phyloP scores from a whole-genome alignment of 2,113 vertebrate genomes.

The Marcusenius ussheri region DNA sequence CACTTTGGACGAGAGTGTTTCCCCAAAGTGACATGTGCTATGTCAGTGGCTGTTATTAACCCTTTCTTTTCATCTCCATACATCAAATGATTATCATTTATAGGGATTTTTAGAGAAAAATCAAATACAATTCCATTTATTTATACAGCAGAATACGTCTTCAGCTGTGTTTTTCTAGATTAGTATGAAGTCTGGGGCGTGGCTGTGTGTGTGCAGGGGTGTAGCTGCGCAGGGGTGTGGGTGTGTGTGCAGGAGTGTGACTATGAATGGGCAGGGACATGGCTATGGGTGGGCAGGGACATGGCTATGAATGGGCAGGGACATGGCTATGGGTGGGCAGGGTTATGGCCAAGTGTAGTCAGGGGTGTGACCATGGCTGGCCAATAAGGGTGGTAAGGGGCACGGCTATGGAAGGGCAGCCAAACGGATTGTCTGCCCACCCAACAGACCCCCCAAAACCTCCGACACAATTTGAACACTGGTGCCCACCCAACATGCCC shows the following conservation, averaged over 20 bases:
- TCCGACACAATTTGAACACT: background rate
- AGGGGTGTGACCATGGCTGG: too few species aligned
- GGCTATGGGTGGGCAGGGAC: too few species aligned
- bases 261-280: too few species aligned
- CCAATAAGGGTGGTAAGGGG: background rate
- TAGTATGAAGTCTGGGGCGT: background rate
- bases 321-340: too few species aligned
- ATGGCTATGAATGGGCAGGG: too few species aligned
- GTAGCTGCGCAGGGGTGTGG: background rate
- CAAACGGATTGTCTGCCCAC: background rate
- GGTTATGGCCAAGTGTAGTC: too few species aligned
- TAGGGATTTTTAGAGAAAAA: background rate
- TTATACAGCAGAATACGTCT: background rate
- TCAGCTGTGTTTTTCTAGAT: background rate
- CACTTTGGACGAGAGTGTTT: background rate
- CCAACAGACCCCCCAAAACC: background rate
- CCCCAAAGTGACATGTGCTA: background rate
- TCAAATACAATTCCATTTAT: background rate
- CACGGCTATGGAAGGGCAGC: background rate
- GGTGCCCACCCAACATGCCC: background rate
- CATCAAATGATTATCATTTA: background rate
- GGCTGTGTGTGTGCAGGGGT: background rate
- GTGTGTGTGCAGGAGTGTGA: too few species aligned
- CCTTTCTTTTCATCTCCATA: background rate
- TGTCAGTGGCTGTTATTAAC: background rate